Conservation (phyloP, 2,888 invertebrate genomes). For the Periphyllus acericola region DNA sequence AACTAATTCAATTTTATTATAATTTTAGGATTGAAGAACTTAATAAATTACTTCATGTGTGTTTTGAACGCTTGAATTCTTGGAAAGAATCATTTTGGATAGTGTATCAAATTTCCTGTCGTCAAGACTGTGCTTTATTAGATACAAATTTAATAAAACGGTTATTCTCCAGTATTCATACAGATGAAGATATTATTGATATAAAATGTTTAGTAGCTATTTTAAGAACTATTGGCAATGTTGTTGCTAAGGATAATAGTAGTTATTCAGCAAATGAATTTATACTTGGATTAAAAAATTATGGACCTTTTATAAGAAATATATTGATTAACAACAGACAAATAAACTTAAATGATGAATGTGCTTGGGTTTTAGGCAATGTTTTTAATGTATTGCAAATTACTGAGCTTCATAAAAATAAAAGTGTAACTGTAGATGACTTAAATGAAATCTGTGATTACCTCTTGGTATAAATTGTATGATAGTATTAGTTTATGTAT, state of each 20-base stretch:
- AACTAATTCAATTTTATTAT: constrained; percentile 1
- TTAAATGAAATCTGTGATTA: constrained; percentile 44
- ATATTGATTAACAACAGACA: constrained; percentile 44
- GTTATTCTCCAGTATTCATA: not conserved
- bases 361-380: constrained; percentile 56
- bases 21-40: constrained; percentile 36
- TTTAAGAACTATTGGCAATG: constrained; percentile 52
- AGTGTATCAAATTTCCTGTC: constrained; percentile 53
- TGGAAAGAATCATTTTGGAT: constrained; percentile 60
- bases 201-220: constrained; percentile 45
- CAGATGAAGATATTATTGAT: constrained; percentile 21
- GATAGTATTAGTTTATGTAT: no score
- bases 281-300: not conserved
- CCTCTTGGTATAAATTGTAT: constrained; percentile 28
- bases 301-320: constrained; percentile 36
- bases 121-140: not conserved
- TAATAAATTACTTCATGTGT: constrained; percentile 14
- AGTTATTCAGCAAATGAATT: not conserved
- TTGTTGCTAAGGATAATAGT: constrained; percentile 19
- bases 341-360: constrained; percentile 40
- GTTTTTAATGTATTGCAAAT: constrained; percentile 32
- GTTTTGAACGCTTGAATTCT: constrained; percentile 16
- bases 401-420: not conserved
- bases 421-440: not conserved
- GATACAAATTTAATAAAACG: not conserved